These are phyloP conservation scores for Lordiphosa collinella DNA, from an alignment of 1,140 invertebrate genomes.

Conservation along the genomic window DNA sequence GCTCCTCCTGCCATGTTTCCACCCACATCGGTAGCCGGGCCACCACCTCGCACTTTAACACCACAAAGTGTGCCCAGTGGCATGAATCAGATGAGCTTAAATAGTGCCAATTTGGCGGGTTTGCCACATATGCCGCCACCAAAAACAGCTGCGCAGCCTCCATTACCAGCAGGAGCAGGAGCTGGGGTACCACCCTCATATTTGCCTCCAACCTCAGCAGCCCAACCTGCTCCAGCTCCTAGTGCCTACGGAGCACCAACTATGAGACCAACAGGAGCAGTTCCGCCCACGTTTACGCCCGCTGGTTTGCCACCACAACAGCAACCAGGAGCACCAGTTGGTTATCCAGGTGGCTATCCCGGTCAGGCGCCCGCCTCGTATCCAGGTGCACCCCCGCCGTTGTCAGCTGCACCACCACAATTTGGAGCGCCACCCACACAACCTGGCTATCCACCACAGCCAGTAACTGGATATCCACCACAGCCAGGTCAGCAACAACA, in stretches of 20 bases:
- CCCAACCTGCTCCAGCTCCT: constrained; percentile 28
- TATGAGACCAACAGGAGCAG: constrained; percentile 14
- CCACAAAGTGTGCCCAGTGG: constrained; percentile 57
- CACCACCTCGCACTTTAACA: constrained; percentile 24
- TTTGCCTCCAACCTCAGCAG: constrained; percentile 29
- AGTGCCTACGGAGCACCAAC: constrained; percentile 17
- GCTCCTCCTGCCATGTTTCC: constrained; percentile 18
- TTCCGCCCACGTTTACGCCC: constrained; percentile 15
- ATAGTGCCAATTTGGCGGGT: constrained; percentile 62
- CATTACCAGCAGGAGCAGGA: constrained; percentile 4
- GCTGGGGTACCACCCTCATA: constrained; percentile 5
- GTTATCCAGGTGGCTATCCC: constrained; percentile 22
- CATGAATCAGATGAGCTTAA: constrained; percentile 71
- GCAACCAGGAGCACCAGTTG: constrained; percentile 21
- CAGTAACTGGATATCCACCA: constrained; percentile 31
- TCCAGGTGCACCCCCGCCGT: constrained; percentile 43
- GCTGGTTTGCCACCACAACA: constrained; percentile 20
- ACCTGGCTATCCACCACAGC: constrained; percentile 47
- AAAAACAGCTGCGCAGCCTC: constrained; percentile 41
- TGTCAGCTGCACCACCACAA: no score
- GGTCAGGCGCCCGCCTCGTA: constrained; percentile 24
- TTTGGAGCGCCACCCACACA: constrained; percentile 33
- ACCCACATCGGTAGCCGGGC: constrained; percentile 16
- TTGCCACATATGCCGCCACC: constrained; percentile 67
- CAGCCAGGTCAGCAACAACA: constrained; percentile 46